These are phyloP conservation scores for Crossaster papposus DNA, from an alignment of 53 echinoderm and acorn worm genomes.

Conservation along the genomic window DNA sequence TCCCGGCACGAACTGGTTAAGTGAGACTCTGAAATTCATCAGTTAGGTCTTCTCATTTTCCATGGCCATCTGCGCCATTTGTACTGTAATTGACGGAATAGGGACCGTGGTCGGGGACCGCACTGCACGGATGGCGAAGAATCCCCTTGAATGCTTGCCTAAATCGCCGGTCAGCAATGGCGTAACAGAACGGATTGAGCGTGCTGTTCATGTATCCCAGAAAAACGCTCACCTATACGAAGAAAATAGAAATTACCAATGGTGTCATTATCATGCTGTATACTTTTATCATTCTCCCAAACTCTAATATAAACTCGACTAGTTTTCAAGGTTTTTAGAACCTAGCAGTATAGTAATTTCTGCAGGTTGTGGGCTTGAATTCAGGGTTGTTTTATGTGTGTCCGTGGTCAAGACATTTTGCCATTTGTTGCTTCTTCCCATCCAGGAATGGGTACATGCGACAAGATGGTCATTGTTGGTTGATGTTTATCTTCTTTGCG, in stretches of 20 bases:
- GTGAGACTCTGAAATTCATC: no score
- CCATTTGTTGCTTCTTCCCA: no score
- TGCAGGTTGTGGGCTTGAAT: no score
- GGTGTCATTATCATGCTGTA: not conserved
- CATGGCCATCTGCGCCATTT: not conserved
- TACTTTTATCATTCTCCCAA: no score
- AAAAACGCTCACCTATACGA: conserved; percentile 56
- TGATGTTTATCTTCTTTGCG: no score
- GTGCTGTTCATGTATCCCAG: conserved; percentile 70
- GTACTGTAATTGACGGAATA: not conserved
- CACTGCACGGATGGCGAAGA: not conserved
- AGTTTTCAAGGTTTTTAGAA: no score
- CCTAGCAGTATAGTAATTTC: no score
- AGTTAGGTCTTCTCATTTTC: not conserved
- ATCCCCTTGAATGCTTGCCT: conserved; percentile 48
- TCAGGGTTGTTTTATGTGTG: no score
- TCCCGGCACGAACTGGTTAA: no score
- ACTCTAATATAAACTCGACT: not conserved
- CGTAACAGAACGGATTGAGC: conserved; percentile 70
- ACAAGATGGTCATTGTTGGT: no score
- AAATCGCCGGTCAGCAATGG: conserved; percentile 66
- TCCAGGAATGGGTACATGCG: no score
- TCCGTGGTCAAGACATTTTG: no score
- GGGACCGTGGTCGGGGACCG: not conserved
- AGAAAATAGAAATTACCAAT: not conserved